Percentiles rank a stretch among this genome's conserved stretches.
These are phyloP conservation scores for Ophion ventricosus DNA, from an alignment of 2,888 invertebrate genomes.

Conservation along the genomic window DNA sequence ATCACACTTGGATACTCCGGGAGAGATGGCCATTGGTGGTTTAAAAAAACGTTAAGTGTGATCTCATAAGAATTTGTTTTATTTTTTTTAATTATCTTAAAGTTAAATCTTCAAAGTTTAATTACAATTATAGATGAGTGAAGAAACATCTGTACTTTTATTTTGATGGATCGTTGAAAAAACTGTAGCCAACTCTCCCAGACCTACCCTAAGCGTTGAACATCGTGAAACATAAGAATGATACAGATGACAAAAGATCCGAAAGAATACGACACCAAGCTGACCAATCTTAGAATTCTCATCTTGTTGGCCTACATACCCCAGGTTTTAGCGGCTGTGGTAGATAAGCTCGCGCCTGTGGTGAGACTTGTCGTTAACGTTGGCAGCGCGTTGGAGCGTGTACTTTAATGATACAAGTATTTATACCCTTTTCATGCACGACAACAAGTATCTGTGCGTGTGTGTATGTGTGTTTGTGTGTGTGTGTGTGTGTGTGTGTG, in stretches of 20 bases:
- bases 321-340: neutral
- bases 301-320: neutral
- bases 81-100: too few relatives aligned
- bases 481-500: neutral
- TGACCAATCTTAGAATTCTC: conserved; percentile 40
- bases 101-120: too few relatives aligned
- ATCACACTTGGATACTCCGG: too few relatives aligned
- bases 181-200: too few relatives aligned
- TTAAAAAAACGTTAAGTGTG: too few relatives aligned
- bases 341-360: conserved; percentile 42
- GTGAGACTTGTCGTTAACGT: conserved; percentile 47
- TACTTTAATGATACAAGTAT: conserved; percentile 46
- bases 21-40: too few relatives aligned
- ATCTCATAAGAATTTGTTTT: too few relatives aligned
- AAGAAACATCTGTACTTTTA: too few relatives aligned
- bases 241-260: neutral
- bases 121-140: too few relatives aligned
- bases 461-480: neutral
- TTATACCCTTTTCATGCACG: conserved; percentile 15
- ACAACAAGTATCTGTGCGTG: neutral
- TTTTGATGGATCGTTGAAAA: too few relatives aligned
- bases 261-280: neutral
- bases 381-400: conserved; percentile 42
- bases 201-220: neutral
- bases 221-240: neutral